Evolutionary conservation across 2,888 invertebrate genomes (phyloP), one percentile per base, ranked within the genome.

Genomic region (Papilio demoleus): DNA sequence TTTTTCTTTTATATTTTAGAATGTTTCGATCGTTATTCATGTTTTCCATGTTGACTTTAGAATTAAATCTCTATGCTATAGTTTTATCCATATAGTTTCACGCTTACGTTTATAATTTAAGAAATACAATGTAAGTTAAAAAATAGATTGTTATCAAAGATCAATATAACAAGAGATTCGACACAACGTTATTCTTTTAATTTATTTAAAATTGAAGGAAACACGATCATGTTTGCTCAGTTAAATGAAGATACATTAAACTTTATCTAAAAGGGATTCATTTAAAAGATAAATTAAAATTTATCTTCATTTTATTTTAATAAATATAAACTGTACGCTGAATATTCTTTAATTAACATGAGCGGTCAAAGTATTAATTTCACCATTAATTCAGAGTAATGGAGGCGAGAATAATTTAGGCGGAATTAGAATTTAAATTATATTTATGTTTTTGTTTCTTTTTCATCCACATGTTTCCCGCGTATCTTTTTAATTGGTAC

Each of bases 341-440:
- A 67, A 71, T 87, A 87, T 82, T 85, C 84, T 84, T 82, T 89
- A 89, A 92, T 92, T 88, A 89, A 88, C 88, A 86, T 82, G 84
- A 86, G 81, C 89, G 86, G 87, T 87, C 85, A 89, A 91, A 90
- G 89, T 92, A 92, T 92, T 91, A 89, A 90, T 91, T 92, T 91
- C 90, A 82, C 87, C 90, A 90, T 90, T 90, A 92, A 90, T 88
- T 88, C 83, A 87, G 88, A 91, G 81, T 92, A 91, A 92, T 90
- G 90, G 87, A 86, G 79, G 81, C 79, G 79, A 77, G 83, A 82
- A 84, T 85, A 88, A 87, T 87, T 90, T 84, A 82, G 83, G 79
- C 82, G 85, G 85, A 88, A 90, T 87, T 87, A 86, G 81, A 82
- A 79, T 83, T 86, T 86, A 86, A 88, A 88, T 87, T 86, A 78